Conservation (phyloP, 2,113 vertebrate genomes). For the Datnioides undecimradiatus region DNA sequence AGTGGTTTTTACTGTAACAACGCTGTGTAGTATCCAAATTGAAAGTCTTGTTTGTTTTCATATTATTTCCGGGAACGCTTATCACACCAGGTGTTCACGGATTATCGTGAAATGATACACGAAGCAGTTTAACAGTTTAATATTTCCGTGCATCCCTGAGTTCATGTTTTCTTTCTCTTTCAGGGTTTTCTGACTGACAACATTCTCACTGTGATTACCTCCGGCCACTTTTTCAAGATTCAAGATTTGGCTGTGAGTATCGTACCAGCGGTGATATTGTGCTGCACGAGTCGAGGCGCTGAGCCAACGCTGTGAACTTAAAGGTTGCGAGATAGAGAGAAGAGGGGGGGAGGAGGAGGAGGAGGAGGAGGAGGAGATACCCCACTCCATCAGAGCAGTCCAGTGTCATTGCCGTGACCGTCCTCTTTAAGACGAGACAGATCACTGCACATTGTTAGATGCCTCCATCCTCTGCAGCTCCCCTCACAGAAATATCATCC, state of each 20-base stretch:
- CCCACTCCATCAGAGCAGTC: slow-evolving; percentile 47
- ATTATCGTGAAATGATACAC: background rate
- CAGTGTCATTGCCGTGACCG: slow-evolving; percentile 58
- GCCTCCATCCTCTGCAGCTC: slow-evolving; percentile 62
- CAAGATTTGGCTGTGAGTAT: slow-evolving; percentile 78
- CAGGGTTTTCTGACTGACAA: slow-evolving; percentile 63
- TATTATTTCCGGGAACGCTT: background rate
- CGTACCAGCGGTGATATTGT: background rate
- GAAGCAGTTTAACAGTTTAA: background rate
- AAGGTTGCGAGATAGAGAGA: slow-evolving; percentile 30
- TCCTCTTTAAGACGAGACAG: slow-evolving; percentile 62
- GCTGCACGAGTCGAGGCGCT: slow-evolving; percentile 1
- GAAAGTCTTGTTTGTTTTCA: background rate
- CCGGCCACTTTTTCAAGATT: slow-evolving; percentile 56
- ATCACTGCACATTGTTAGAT: slow-evolving; percentile 67
- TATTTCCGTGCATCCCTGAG: background rate
- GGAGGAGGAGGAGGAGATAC: slow-evolving; percentile 27
- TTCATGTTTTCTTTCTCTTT: slow-evolving; percentile 53
- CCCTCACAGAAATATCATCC: slow-evolving; percentile 53
- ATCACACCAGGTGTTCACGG: background rate
- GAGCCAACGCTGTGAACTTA: slow-evolving; percentile 13
- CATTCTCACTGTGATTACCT: slow-evolving; percentile 68
- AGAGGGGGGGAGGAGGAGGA: no score
- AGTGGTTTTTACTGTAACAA: slow-evolving; percentile 14
- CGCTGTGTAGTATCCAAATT: background rate